Base-by-base conservation (phyloP, 2,888 invertebrate genomes). In the Galerucella pusilla region DNA sequence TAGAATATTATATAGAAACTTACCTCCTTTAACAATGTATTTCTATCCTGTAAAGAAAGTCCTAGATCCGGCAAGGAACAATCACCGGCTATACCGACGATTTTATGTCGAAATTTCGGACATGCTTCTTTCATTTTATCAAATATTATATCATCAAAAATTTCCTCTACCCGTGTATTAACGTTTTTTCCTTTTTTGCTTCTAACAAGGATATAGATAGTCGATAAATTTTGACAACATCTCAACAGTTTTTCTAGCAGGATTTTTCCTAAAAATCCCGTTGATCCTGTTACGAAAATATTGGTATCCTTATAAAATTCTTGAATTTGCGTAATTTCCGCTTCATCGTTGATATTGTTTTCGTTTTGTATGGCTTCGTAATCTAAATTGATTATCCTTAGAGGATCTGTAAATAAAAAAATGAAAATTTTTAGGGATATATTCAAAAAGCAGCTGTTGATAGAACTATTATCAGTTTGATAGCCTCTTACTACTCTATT, bases 91-190 rank as follows among this genome's bases (percentile, higher is more conserved):
- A 87, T 79, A 0, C 89, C 89, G 14, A 90, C 89, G 9, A 91
- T 87, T 77, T 90, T 90, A 82, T 90, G 91, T 7, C 90, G 88
- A n/a, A 91, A 92, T 80, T 93, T 92, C 0, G 92, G 92, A 60
- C 89, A 89, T 70, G 88, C 89, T 65, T 89, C 87, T 60, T 89
- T 90, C 28, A 92, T 87, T 79, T 86, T 87, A 0, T 88, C 87
- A 81, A 92, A 93, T 0, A 93, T 91, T 35, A 90, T 89, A 80
- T 93, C 93, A 14, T 92, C 91, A 79, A 94, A 92, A 16, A 94
- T 89, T 79, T 92, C 91, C 12, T 92, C 92, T 67, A 93, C 86
- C 73, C 94, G 89, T 0, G 92, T 90, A 79, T 91, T 90, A 60
- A 92, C 89, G 79, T 92, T 91, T 84, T 93, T 92, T 0, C 88